Base-by-base conservation (phyloP, 1,140 invertebrate genomes). In the Sinella curviseta region DNA sequence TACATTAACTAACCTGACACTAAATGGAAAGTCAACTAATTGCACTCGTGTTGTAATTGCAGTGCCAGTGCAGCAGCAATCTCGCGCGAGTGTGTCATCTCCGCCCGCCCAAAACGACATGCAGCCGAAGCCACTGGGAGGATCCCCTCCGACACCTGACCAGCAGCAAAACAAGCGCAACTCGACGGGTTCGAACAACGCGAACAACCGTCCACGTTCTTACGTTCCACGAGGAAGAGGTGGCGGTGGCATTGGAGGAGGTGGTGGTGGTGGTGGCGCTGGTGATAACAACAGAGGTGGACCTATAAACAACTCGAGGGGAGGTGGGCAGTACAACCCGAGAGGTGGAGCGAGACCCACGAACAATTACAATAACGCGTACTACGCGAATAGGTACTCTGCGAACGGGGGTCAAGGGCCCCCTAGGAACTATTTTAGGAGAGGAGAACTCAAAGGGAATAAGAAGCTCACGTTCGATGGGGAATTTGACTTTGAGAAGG, bases 401-500 rank as follows among this genome's bases (percentile, higher is more conserved):
- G n/a, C n/a, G n/a, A n/a, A n/a, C n/a, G 77, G 83, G 12, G 75
- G 87, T 35, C 74, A 65, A 26, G 31, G 55, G 30, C 54, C 48
- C 30, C 70, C 4, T 16, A 14, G 74, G 14, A 75, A 54, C 34
- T 77, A 31, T 24, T 70, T 31, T 33, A 24, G 65, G 8, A 2
- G 31, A 8, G 65, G 65, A 54, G 80, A 76, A 79, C 73, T 65
- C 80, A 82, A 70, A 33, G 65, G 65, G 31, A 70, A 70, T 33
- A 70, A 92, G 83, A 92, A 91, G 2, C 89, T 97, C 57, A 97
- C 97, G 85, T 99, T 98, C 87, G 96, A 98, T 78, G 93, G 92
- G 75, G 97, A 98, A 84, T 99, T 96, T 87, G 97, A 99, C 88
- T 99, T 99, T 88, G 97, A 99, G 86, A 93, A 96, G 86, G 95